Conservation (phyloP, 2,888 invertebrate genomes). For the Cephus pulcher region DNA sequence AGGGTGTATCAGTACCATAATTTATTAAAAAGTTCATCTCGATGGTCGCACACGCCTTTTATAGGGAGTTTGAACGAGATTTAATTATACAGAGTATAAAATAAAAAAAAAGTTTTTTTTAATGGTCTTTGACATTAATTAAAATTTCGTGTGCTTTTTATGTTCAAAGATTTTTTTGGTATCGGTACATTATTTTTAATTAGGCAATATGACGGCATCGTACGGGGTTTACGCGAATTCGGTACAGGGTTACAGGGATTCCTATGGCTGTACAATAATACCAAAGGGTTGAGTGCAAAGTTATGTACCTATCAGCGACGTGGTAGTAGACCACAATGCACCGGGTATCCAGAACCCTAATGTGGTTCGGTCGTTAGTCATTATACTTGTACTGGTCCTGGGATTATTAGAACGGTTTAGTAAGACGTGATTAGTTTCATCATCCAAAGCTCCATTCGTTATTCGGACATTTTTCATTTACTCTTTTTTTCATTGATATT, state of each 20-base stretch:
- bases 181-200: conserved; percentile 28
- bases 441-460: conserved; percentile 6
- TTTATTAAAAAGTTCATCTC: conserved; percentile 29
- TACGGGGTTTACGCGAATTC: conserved; percentile 6
- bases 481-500: neutral
- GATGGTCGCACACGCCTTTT: neutral
- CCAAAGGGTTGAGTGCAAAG: conserved; percentile 42
- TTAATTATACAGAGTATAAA: neutral
- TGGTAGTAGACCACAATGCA: conserved; percentile 35
- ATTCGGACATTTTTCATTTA: neutral
- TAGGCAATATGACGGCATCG: conserved; percentile 26
- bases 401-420: conserved; percentile 40
- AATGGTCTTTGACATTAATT: neutral
- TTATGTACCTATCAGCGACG: conserved; percentile 46
- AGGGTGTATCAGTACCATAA: conserved; percentile 10
- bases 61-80: neutral
- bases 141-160: neutral
- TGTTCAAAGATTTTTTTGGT: neutral
- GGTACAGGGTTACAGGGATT: neutral
- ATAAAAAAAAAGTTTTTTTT: neutral
- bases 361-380: conserved; percentile 43
- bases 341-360: conserved; percentile 31
- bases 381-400: conserved; percentile 31
- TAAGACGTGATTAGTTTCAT: conserved; percentile 36
- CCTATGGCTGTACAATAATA: neutral